phyloP scores from a whole-genome alignment of 1,140 invertebrate genomes.

The Caenorhabditis brenneri region DNA sequence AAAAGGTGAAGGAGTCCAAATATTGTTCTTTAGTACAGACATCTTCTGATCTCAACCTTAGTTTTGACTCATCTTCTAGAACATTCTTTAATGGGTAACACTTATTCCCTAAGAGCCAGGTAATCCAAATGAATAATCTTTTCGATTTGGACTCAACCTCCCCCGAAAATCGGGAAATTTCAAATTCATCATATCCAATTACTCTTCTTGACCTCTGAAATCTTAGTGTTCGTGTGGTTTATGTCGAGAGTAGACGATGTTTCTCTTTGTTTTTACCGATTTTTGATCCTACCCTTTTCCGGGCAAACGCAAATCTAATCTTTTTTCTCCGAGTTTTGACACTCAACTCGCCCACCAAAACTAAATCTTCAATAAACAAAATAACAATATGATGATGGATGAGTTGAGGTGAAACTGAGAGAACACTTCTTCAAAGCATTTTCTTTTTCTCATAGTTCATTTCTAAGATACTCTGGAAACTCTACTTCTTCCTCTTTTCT shows the following conservation, averaged over 20 bases:
- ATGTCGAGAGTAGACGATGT: background rate
- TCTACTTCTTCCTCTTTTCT: no score
- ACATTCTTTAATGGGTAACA: background rate
- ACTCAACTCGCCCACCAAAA: background rate
- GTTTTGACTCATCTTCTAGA: background rate
- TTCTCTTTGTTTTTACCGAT: slow-evolving; percentile 12
- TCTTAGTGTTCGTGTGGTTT: background rate
- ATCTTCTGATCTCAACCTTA: background rate
- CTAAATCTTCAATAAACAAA: background rate
- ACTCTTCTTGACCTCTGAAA: background rate
- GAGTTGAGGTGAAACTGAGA: slow-evolving; percentile 3
- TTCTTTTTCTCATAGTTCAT: background rate
- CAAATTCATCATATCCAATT: slow-evolving; percentile 16
- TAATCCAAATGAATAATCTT: slow-evolving; percentile 26
- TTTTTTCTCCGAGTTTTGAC: background rate
- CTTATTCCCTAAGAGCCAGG: background rate
- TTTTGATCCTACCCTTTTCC: slow-evolving; percentile 17
- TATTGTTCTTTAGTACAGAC: background rate
- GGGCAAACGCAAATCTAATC: slow-evolving; percentile 30
- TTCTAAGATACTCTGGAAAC: background rate
- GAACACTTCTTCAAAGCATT: background rate
- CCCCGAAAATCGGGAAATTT: background rate
- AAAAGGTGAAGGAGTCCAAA: no score
- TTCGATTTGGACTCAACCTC: background rate
- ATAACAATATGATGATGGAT: slow-evolving; percentile 27